Percentiles rank a stretch among this genome's conserved stretches.
These are phyloP conservation scores for Morone saxatilis DNA, from an alignment of 2,113 vertebrate genomes.

Conservation along the genomic window DNA sequence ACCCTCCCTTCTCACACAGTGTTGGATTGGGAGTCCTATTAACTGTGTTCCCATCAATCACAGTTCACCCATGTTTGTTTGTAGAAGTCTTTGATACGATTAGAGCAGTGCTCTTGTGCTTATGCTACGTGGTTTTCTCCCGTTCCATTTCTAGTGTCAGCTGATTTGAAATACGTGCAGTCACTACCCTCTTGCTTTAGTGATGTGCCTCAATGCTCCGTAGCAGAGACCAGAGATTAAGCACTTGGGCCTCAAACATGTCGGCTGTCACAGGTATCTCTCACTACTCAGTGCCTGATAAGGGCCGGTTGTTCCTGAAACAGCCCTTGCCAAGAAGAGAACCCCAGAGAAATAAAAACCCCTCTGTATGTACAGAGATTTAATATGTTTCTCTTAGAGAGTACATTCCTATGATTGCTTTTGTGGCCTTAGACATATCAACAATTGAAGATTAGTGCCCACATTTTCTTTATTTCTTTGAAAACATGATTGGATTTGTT, in stretches of 20 bases:
- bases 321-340: slow-evolving; percentile 49
- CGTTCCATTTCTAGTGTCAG: slow-evolving; percentile 26
- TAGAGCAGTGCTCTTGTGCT: slow-evolving; percentile 57
- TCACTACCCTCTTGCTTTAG: slow-evolving; percentile 50
- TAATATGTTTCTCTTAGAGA: slow-evolving; percentile 49
- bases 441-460: slow-evolving; percentile 14
- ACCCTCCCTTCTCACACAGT: slow-evolving; percentile 42
- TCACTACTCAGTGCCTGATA: slow-evolving; percentile 71
- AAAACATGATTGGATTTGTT: slow-evolving; percentile 15
- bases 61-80: slow-evolving; percentile 80
- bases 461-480: neutral
- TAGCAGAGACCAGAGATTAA: slow-evolving; percentile 77
- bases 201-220: slow-evolving; percentile 68
- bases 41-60: slow-evolving; percentile 79
- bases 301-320: slow-evolving; percentile 72
- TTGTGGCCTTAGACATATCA: slow-evolving; percentile 41
- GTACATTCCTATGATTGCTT: slow-evolving; percentile 43
- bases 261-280: slow-evolving; percentile 77
- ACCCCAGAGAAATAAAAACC: slow-evolving; percentile 49
- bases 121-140: slow-evolving; percentile 39
- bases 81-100: slow-evolving; percentile 80
- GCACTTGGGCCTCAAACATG: slow-evolving; percentile 75
- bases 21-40: slow-evolving; percentile 73
- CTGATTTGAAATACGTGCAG: slow-evolving; percentile 65
- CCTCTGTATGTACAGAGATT: slow-evolving; percentile 36